Evolutionary conservation across 1,140 invertebrate species (phyloP), one percentile per base, ranked within the genome.

Genomic region (Hyles euphorbiae): DNA sequence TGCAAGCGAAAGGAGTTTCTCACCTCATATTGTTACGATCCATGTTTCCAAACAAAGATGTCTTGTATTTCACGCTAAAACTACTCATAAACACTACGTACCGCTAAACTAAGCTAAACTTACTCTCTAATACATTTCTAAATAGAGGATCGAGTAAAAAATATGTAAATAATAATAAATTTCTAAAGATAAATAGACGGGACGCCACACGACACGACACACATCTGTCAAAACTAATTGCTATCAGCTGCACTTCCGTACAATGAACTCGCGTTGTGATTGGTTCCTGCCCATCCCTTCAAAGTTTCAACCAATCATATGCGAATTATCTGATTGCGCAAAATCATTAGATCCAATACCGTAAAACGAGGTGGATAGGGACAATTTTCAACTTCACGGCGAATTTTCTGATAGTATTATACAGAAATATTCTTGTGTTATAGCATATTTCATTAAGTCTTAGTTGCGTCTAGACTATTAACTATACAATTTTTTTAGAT

Each of bases 21-120:
- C 72, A 82, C 81, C 79, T 82, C 75, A 82, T 82, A 83, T 84
- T 83, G 71, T 81, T 82, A 68, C 72, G 67, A 58, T 84, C 80
- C 80, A 82, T 85, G 48, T 65, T 74, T 68, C 53, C 43, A 68
- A 67, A 65, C 43, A 54, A 56, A 55, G 10, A 40, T n/a, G 22
- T 43, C 43, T 57, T 50, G 33, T 40, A 34, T 40, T 53, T 33
- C 34, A 45, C 22, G 56, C 47, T 70, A 55, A 59, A 59, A 60
- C 64, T 67, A 60, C 49, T 66, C 65, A 74, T 49, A 33, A 49
- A 44, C 43, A 45, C 46, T 58, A 63, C 66, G 54, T 56, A 34
- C 58, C 36, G 44, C 58, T 75, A 69, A 61, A 58, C 57, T 72
- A 64, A 34, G 34, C 63, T 72, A 68, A 65, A 63, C 54, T 61